Conservation (phyloP, 23 tunicate genomes). For the Styela clava region DNA sequence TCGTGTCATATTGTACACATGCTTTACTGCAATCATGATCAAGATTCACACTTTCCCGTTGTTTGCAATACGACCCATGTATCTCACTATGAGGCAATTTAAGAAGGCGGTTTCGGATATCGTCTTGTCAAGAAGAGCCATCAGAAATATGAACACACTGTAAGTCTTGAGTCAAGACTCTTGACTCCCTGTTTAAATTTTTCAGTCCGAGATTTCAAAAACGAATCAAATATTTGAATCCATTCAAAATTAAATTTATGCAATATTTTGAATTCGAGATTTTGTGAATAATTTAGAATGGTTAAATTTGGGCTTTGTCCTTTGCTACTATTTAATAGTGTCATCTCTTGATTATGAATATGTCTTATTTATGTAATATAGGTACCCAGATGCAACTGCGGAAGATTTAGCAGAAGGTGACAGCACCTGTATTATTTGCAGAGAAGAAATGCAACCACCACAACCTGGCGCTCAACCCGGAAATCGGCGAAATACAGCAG, state of each 20-base stretch:
- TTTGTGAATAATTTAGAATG: too few species aligned
- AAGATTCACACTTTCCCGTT: conserved; percentile 93
- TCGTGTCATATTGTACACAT: conserved; percentile 64
- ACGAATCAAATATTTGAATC: background rate
- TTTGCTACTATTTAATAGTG: too few species aligned
- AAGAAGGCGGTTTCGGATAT: conserved; percentile 89
- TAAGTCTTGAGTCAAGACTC: too few species aligned
- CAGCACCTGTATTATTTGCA: conserved; percentile 94
- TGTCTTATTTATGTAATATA: too few species aligned
- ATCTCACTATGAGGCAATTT: conserved; percentile 89
- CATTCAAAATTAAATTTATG: background rate
- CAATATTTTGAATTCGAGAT: too few species aligned
- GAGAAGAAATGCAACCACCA: conserved; percentile 87
- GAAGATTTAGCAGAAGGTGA: conserved; percentile 84
- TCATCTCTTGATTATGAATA: too few species aligned
- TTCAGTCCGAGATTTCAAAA: background rate
- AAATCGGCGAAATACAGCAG: conserved; percentile 11
- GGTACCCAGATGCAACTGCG: conserved; percentile 93
- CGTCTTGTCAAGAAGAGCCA: conserved; percentile 86
- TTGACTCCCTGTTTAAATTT: background rate
- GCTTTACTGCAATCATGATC: conserved; percentile 79
- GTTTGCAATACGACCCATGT: conserved; percentile 98
- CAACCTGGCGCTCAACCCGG: conserved; percentile 34
- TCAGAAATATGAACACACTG: conserved; percentile 91
- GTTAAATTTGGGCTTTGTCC: too few species aligned